Conservation (phyloP, 2,113 vertebrate genomes). For the Elephas maximus region DNA sequence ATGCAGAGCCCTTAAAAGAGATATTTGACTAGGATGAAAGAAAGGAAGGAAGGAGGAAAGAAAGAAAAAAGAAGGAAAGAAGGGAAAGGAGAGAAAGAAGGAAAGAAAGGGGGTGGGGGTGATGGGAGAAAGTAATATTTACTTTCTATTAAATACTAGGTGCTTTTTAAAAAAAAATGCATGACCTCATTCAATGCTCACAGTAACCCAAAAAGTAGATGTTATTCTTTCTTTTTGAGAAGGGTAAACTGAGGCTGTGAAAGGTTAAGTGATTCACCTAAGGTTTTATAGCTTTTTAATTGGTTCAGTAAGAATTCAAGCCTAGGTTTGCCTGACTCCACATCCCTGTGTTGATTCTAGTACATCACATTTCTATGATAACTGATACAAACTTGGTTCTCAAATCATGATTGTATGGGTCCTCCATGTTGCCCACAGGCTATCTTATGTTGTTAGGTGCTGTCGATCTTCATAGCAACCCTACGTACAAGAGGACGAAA, state of each 20-base stretch:
- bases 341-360: background rate
- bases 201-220: background rate
- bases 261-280: conserved; percentile 11
- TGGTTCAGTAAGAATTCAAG: conserved; percentile 49
- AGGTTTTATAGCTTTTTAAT: background rate
- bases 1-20: background rate
- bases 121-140: background rate
- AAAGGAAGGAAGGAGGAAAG: background rate
- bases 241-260: background rate
- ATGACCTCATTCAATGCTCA: background rate
- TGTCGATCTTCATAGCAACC: too few species aligned
- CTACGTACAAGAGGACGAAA: too few species aligned
- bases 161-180: background rate
- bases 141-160: conserved; percentile 1
- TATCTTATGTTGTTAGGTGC: background rate
- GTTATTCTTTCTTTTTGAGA: conserved; percentile 18
- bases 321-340: background rate
- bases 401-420: background rate
- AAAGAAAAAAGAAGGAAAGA: background rate
- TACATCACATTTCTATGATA: background rate
- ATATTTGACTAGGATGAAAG: background rate
- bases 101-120: background rate
- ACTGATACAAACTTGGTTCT: conserved; percentile 41
- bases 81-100: fast-evolving
- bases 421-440: background rate